These are phyloP conservation scores for Ephydatia muelleri DNA, from an alignment of 37 sponge, comb jelly and placozoan genomes.

Conservation along the genomic window DNA sequence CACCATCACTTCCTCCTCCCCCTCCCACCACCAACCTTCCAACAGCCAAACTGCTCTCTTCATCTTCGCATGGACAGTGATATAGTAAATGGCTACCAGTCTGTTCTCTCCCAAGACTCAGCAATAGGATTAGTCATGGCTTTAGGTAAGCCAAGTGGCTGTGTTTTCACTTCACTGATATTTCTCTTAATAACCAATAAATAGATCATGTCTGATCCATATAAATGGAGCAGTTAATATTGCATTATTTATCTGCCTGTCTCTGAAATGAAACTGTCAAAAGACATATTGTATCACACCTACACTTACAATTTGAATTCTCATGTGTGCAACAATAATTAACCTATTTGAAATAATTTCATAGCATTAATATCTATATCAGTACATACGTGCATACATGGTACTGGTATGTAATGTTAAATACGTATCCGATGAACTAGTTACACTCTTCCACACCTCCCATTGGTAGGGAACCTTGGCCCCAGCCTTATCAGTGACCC, in stretches of 20 bases:
- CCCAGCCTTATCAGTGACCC: not conserved
- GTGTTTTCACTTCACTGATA: too few relatives aligned
- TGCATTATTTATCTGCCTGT: not conserved
- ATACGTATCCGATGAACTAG: too few relatives aligned
- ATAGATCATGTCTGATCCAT: not conserved
- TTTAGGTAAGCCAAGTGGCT: slow-evolving; percentile 36
- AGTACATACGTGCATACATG: too few relatives aligned
- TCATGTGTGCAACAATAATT: too few relatives aligned
- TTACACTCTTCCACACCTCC: not conserved
- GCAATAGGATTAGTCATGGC: slow-evolving; percentile 84
- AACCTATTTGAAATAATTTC: too few relatives aligned
- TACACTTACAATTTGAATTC: too few relatives aligned
- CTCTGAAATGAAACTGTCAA: too few relatives aligned
- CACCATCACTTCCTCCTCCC: not conserved
- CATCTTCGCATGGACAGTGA: slow-evolving; percentile 73
- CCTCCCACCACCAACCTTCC: not conserved
- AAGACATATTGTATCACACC: too few relatives aligned
- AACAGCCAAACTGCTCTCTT: slow-evolving; percentile 75
- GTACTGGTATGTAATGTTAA: too few relatives aligned
- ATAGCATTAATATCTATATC: too few relatives aligned
- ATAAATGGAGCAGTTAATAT: too few relatives aligned
- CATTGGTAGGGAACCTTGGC: slow-evolving; percentile 43
- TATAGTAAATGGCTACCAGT: slow-evolving; percentile 24
- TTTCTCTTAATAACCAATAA: too few relatives aligned
- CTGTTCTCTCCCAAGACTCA: slow-evolving; percentile 74